Conservation (phyloP, 1,140 invertebrate species). For the Elymnias hypermnestra region DNA sequence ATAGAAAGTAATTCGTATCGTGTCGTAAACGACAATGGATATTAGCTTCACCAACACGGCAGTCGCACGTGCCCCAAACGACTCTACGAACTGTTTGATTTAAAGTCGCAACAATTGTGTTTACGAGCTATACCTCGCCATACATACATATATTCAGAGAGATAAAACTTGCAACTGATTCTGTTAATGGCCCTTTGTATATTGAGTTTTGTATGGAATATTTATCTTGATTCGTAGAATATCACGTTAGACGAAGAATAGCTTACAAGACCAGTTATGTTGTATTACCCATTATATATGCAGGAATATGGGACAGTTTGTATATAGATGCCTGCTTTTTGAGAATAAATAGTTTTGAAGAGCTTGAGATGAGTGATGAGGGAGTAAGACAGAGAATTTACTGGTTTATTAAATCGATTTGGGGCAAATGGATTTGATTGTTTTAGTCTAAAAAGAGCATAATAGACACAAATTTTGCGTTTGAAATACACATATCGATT, state of each 20-base stretch:
- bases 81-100: conserved; percentile 64
- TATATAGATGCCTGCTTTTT: too few species aligned
- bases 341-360: too few species aligned
- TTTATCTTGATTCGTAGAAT: background rate
- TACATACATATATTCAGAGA: conserved; percentile 3
- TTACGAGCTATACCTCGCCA: conserved; percentile 32
- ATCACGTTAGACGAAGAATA: background rate
- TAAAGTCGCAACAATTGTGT: conserved; percentile 70
- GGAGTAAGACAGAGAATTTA: too few species aligned
- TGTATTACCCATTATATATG: too few species aligned
- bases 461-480: too few species aligned
- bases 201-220: conserved; percentile 6
- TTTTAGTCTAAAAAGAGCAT: too few species aligned
- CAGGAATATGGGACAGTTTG: too few species aligned
- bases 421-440: too few species aligned
- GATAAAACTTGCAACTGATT: conserved; percentile 23
- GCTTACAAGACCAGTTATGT: too few species aligned
- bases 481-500: too few species aligned
- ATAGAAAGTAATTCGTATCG: conserved; percentile 6
- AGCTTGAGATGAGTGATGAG: too few species aligned
- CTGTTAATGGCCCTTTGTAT: conserved; percentile 32
- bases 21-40: conserved; percentile 19
- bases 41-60: conserved; percentile 13
- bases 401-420: too few species aligned
- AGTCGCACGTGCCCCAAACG: conserved; percentile 62